Evolutionary conservation across 2,797 vertebrate species (phyloP), one percentile per base, ranked within the genome.

Genomic region (Allobates femoralis): DNA sequence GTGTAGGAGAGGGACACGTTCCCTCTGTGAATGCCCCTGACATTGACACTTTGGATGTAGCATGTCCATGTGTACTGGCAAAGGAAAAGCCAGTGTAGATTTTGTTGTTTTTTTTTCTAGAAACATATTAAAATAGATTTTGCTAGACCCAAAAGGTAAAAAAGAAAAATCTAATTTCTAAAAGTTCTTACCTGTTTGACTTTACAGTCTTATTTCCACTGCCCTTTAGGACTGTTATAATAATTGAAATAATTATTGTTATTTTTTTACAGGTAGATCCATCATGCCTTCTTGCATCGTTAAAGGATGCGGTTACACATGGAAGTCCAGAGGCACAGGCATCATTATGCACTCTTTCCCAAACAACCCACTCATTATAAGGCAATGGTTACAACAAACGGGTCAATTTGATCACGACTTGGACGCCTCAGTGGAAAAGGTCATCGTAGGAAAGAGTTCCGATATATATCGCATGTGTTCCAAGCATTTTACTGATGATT

Each of bases 401-500:
- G 30, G 51, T 11, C 78, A 46, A 34, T 6, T 5, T 15, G 55
- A 19, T 28, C 21, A 80, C n/a, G 56, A 80, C 1, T 62, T 80
- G 55, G 56, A 80, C 5, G 51, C 34, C 5, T 10, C 41, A 21
- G 78, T 58, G 0, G 4, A 64, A 23, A 58, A 62, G 21, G 37
- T 80, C n/a, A 26, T 62, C 14, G 7, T 18, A 80, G 78, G 51
- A 18, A 41, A 58, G 21, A 80, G 46, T 32, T 16, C 78, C 10
- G 56, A 58, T 37, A 28, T 15, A 15, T 62, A 62, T 46, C 78
- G 56, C 26, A 80, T 80, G 56, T 80, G 78, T 32, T 80, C 78
- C 21, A 37, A 41, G 56, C 78, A 80, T 58, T 80, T 80, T 28
- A 62, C 78, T 19, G 34, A 80, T 26, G 78, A 80, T 21, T 62